Base-by-base conservation (phyloP, 2,797 vertebrate genomes). In the Diglossa cyanea region DNA sequence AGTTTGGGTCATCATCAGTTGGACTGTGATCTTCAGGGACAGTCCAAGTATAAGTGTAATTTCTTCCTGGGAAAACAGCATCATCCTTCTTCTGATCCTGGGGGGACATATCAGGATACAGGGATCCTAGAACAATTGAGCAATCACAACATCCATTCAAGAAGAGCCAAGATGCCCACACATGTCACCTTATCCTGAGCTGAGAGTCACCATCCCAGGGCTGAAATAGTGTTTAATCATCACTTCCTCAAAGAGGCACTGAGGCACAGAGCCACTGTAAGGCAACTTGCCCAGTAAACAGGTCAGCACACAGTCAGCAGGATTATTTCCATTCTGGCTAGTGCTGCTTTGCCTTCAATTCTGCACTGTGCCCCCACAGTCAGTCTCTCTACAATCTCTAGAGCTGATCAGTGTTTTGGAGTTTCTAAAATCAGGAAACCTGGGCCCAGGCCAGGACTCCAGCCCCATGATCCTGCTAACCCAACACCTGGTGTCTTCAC, bases 101-200 rank as follows among this genome's bases (percentile, higher is more conserved):
- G 45, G 97, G 97, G 92, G 98, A 98, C 31, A 94, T 97, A 96
- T 98, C 98, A 4, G 98, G 98, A 93, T 98, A 98, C 42, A 98
- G 88, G 85, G 98, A 98, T 58, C 98, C 98, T 98, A 88, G 78
- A 97, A 97, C 78, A 98, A 96, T 82, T 51, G 48, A 94, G 88
- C 54, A 97, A 95, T 63, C 88, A 89, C 79, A 94, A 33, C 50
- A 91, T 91, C 82, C 76, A 74, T 94, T 96, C 92, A 90, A 91
- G 62, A 65, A 63, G 20, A 67, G 81, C 66, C n/a, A 44, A 78
- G 44, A 53, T 37, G 61, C 77, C 70, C 66, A 81, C 26, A 88
- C 19, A 9, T 4, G 16, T 47, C 81, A 63, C 24, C 10, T 85
- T 42, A 54, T 0, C 28, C 37, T 42, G 51, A 76, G 60, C 66